Percentiles rank a stretch among this genome's conserved stretches.
Evolutionary conservation across 1,140 invertebrate genomes (phyloP).

Genomic region (Lepidurus packardi): DNA sequence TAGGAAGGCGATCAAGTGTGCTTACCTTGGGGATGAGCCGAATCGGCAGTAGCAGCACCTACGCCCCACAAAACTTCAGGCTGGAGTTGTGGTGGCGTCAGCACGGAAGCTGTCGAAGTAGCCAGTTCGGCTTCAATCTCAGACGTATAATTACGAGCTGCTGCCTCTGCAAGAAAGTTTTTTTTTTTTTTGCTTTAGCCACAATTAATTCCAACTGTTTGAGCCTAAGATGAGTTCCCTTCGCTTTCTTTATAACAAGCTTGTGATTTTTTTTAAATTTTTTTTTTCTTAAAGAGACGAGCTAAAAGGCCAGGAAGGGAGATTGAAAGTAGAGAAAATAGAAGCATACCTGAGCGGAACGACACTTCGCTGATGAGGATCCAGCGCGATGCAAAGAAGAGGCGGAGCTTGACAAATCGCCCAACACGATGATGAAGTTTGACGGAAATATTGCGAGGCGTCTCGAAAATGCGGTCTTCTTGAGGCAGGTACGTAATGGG

Average conservation of each 20-base stretch:
- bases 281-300: not conserved
- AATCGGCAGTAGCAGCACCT: not conserved
- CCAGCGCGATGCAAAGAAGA: slow-evolving; percentile 77
- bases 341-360: slow-evolving; percentile 65
- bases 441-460: slow-evolving; percentile 72
- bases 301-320: not conserved
- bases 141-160: slow-evolving; percentile 35
- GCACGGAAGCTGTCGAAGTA: slow-evolving; percentile 27
- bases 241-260: not conserved
- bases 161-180: slow-evolving; percentile 21
- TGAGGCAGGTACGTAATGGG: slow-evolving; percentile 61
- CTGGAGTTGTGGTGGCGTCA: slow-evolving; percentile 13
- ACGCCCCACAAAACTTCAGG: slow-evolving; percentile 13
- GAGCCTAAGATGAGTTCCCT: slow-evolving; percentile 31
- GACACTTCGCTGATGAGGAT: slow-evolving; percentile 83
- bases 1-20: not conserved
- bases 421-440: slow-evolving; percentile 76
- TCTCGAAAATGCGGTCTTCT: slow-evolving; percentile 75
- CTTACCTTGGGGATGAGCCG: slow-evolving; percentile 7
- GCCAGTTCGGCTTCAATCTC: slow-evolving; percentile 29
- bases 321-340: slow-evolving; percentile 26
- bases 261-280: not conserved
- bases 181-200: not conserved
- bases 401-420: slow-evolving; percentile 69
- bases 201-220: slow-evolving; percentile 28